Base-by-base conservation (phyloP, 2,113 vertebrate species). In the Triplophysa siluroides region DNA sequence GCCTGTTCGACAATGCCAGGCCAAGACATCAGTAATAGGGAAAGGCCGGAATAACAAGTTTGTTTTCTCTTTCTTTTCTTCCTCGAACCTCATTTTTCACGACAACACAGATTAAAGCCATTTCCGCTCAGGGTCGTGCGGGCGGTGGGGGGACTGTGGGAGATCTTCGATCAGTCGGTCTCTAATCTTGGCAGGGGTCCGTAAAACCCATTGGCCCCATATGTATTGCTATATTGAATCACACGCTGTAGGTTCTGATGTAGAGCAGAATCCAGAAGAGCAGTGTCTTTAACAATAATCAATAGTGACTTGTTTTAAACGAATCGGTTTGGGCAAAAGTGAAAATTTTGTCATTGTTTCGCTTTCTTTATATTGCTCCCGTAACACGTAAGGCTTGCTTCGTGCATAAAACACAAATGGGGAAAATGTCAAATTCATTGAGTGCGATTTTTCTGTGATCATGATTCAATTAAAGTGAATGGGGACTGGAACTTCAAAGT, bases 1-100 rank as follows among this genome's bases (percentile, higher is more conserved):
- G 88, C 87, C 87, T 85, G 81, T 76, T 69, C 85, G 60, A 84
- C 69, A 69, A 78, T 87, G 87, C 84, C 86, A 85, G 85, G 83
- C 84, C 78, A 79, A 76, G 82, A 82, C 83, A 87, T 82, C 81
- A 85, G 72, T 83, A 84, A 84, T 76, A 54, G 64, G 64, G 76
- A 78, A 78, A 81, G 76, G 70, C 74, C 78, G 41, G 70, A 81
- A 81, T 86, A 83, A 85, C 80, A 81, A 85, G 76, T 83, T 61
- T 69, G 68, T 70, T 63, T 77, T 50, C 52, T 68, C 52, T 60
- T 45, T 69, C 68, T 77, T 66, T 58, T 47, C 47, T 64, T 58
- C 29, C 8, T 41, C 70, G 19, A 52, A 21, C 13, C 81, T 88
- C 77, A 68, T 90, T 87, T 88, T 80, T 86, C 80, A 82, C 74